Evolutionary conservation across 2,888 invertebrate genomes (phyloP).

Genomic region (Entomobrya proxima): DNA sequence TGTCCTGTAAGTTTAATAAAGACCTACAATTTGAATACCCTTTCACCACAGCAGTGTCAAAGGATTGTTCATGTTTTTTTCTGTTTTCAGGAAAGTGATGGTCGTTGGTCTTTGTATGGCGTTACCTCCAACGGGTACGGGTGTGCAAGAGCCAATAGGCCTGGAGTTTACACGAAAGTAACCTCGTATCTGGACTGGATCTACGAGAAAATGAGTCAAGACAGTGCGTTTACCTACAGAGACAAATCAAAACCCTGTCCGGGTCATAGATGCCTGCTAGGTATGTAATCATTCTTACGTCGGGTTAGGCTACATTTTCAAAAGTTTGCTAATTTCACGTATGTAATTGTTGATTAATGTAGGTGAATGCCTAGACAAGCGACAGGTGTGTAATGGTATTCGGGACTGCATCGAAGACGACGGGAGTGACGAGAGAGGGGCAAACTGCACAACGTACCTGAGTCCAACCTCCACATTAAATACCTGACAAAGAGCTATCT

Average conservation of each 20-base stretch:
- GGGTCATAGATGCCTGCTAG: conserved; percentile 85
- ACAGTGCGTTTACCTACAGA: conserved; percentile 75
- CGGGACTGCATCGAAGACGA: conserved; percentile 81
- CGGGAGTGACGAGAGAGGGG: conserved; percentile 62
- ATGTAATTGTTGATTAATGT: conserved; percentile 43
- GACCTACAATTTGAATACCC: no score
- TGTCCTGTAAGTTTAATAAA: conserved; percentile 83
- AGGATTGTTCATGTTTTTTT: not conserved
- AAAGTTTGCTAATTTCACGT: not conserved
- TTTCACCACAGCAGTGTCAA: no score
- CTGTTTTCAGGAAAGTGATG: conserved; percentile 78
- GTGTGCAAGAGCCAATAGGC: conserved; percentile 81
- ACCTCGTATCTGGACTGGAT: conserved; percentile 87
- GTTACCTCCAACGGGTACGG: conserved; percentile 83
- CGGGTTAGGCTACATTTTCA: not conserved
- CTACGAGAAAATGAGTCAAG: conserved; percentile 79
- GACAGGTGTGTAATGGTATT: conserved; percentile 86
- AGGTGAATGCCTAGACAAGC: conserved; percentile 85
- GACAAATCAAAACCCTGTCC: conserved; percentile 78
- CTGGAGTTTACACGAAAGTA: conserved; percentile 89
- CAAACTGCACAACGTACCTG: conserved; percentile 58
- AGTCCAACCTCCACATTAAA: no score
- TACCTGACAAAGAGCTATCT: no score
- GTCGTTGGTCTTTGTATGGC: conserved; percentile 79
- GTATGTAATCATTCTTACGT: conserved; percentile 71